Conservation (phyloP, 2,113 vertebrate species). For the Chrysochloris asiatica region DNA sequence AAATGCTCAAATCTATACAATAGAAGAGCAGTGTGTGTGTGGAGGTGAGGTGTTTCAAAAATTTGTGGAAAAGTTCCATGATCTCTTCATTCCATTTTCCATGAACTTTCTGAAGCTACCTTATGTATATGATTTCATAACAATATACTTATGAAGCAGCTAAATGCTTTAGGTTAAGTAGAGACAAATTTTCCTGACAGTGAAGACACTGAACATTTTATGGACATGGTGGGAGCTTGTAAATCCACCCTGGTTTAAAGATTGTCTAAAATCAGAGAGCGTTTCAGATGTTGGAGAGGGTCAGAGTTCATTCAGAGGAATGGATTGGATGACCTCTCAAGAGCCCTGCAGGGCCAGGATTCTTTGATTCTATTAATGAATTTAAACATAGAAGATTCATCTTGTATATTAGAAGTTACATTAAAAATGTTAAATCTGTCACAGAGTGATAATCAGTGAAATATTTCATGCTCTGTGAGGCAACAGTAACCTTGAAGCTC, state of each 20-base stretch:
- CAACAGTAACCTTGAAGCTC: conserved; percentile 58
- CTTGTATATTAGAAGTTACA: conserved; percentile 56
- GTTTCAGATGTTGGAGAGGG: not conserved
- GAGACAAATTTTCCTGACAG: not conserved
- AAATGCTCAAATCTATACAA: not conserved
- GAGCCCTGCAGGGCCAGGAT: not conserved
- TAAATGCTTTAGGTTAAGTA: not conserved
- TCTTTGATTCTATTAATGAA: conserved; percentile 62
- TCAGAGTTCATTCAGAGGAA: not conserved
- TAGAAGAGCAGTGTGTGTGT: not conserved
- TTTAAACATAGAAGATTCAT: conserved; percentile 54
- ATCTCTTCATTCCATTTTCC: too few species aligned
- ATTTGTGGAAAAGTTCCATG: too few species aligned
- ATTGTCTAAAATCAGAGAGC: not conserved
- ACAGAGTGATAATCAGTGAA: conserved; percentile 60
- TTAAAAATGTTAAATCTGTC: conserved; percentile 73
- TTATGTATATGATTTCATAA: not conserved
- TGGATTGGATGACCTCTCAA: not conserved
- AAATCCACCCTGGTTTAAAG: not conserved
- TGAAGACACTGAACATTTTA: not conserved
- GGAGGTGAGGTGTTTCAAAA: too few species aligned
- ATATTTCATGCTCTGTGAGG: conserved; percentile 64
- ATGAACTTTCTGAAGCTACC: too few species aligned
- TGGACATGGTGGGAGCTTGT: not conserved
- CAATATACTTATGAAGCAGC: not conserved